Evolutionary conservation across 2,113 vertebrate genomes (phyloP), one percentile per base, ranked within the genome.

Genomic region (Bos javanicus): DNA sequence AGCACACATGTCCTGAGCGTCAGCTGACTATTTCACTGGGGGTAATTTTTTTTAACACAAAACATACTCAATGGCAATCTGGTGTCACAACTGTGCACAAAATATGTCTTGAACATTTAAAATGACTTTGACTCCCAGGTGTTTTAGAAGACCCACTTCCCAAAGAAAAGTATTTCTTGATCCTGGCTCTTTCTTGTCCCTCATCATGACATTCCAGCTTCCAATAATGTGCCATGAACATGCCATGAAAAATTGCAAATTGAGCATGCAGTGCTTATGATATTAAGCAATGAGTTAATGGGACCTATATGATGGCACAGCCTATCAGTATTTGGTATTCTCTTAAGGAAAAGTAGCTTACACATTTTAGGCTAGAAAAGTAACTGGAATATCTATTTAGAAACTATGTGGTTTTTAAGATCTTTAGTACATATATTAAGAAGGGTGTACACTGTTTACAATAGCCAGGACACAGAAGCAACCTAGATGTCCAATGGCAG

Each of bases 331-430:
- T 21, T 2, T 28, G 50, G 9, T 7, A 25, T 10, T 7, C 33
- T 83, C 5, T 7, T 21, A 33, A 39, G 46, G 33, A 54, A 64
- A 90, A 48, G 17, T 0, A 8, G 74, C 19, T n/a, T 50, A 26
- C 7, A 50, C 4, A 2, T 11, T 92, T 52, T 7, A 39, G 15
- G 59, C 25, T 19, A 25, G 36, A 8, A 8, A 50, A 25, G 67
- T 48, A 28, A 12, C 25, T 6, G 6, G 4, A 7, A 3, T 9
- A 54, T 13, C 74, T 30, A 6, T 11, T 71, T 10, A 60, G 57
- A 60, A 7, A 21, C 17, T 14, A 30, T 3, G 0, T 0, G 2
- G 19, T 19, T 36, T n/a, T 64, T 46, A 0, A 33, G 9, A 10
- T 25, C 16, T 25, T 33, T 30, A 2, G 67, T 56, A 62, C 8